phyloP scores from a whole-genome alignment of 1,140 invertebrate genomes.

The Hylaeus volcanicus region DNA sequence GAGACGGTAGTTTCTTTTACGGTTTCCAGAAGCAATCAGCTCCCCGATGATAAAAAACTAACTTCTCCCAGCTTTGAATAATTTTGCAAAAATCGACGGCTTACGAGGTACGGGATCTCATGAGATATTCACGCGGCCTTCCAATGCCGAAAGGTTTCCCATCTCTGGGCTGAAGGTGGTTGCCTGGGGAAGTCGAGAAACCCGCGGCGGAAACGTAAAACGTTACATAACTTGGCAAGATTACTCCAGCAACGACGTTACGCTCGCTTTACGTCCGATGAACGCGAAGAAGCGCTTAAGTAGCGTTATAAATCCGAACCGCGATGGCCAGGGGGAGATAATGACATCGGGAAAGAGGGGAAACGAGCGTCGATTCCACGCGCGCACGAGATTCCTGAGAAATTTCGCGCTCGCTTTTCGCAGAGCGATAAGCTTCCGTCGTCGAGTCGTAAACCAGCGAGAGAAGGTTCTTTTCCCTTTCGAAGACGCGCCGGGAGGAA shows the following conservation, averaged over 20 bases:
- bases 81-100: no score
- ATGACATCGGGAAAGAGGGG: slow-evolving; percentile 3
- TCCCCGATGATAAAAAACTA: no score
- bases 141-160: no score
- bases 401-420: slow-evolving; percentile 13
- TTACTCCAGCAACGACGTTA: slow-evolving; percentile 5
- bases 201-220: background rate
- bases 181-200: background rate
- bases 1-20: background rate
- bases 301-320: slow-evolving; percentile 6
- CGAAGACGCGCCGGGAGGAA: background rate
- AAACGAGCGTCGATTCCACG: background rate
- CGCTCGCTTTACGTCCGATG: slow-evolving; percentile 9
- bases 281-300: slow-evolving; percentile 1
- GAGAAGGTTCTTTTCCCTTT: background rate
- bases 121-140: no score
- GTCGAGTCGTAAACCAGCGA: background rate
- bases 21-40: slow-evolving; percentile 16
- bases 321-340: background rate
- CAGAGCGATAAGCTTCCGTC: background rate
- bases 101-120: no score
- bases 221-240: background rate
- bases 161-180: no score
- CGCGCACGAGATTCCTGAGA: slow-evolving; percentile 10
- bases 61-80: no score